These are phyloP conservation scores for Halcyon malimbica DNA, from an alignment of 2,113 vertebrate genomes.

Conservation along the genomic window DNA sequence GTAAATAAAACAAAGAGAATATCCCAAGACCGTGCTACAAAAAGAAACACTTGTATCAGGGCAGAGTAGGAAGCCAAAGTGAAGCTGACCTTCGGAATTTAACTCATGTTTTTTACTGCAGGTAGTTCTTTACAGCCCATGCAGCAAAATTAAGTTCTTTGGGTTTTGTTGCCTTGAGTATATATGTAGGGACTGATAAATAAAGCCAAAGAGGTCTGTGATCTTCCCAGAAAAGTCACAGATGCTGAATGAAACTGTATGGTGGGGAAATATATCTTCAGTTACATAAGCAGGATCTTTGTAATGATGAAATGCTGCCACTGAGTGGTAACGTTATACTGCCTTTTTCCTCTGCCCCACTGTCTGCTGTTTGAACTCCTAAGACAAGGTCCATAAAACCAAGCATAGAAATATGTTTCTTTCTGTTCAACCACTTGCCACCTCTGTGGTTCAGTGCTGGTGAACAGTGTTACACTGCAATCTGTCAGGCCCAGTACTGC, in stretches of 20 bases:
- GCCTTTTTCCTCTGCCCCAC: neutral
- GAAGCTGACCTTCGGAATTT: neutral
- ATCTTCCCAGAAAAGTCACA: neutral
- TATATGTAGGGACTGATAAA: neutral
- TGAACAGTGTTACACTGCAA: neutral
- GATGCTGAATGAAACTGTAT: neutral
- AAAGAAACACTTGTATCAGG: neutral
- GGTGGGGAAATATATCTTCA: neutral
- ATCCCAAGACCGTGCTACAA: neutral
- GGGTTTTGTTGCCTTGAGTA: neutral
- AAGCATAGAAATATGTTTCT: neutral
- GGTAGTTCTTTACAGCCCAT: neutral
- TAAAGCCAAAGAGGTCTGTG: neutral
- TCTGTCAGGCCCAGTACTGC: neutral
- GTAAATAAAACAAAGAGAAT: neutral
- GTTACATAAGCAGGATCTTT: neutral
- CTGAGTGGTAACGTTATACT: neutral
- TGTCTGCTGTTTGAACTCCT: neutral
- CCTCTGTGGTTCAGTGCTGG: neutral
- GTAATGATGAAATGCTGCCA: fast-evolving
- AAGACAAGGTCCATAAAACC: neutral
- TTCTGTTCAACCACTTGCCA: neutral
- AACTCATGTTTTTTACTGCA: neutral
- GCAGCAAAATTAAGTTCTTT: neutral
- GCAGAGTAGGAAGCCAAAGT: neutral